phyloP scores from a whole-genome alignment of 2,888 invertebrate genomes.

The Hermodice carunculata region DNA sequence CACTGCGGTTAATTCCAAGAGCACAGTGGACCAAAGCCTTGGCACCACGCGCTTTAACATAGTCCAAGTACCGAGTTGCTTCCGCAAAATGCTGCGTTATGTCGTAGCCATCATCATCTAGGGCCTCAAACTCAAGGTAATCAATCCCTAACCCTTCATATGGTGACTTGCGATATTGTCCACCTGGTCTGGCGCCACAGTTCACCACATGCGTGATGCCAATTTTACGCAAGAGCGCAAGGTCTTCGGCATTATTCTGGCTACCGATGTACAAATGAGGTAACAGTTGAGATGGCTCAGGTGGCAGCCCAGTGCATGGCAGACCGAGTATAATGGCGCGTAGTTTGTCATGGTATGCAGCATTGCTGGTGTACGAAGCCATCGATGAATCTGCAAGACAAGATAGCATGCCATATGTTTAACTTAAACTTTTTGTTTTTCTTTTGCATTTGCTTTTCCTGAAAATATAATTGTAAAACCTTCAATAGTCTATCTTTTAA shows the following conservation, averaged over 20 bases:
- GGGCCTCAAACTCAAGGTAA: conserved; percentile 40
- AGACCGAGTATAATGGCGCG: conserved; percentile 39
- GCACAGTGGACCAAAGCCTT: conserved; percentile 43
- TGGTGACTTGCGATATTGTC: conserved; percentile 28
- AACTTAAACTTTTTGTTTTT: too few relatives aligned
- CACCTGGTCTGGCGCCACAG: conserved; percentile 42
- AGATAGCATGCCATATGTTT: too few relatives aligned
- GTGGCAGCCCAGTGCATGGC: conserved; percentile 35
- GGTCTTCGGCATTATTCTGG: conserved; percentile 40
- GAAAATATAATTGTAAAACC: too few relatives aligned
- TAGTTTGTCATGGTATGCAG: conserved; percentile 36
- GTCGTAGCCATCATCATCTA: conserved; percentile 42
- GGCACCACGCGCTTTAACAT: conserved; percentile 23
- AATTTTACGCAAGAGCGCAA: conserved; percentile 28
- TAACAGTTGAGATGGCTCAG: conserved; percentile 34
- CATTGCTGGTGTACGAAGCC: too few relatives aligned
- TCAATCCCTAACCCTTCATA: conserved; percentile 41
- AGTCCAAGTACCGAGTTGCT: conserved; percentile 36
- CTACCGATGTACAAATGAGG: conserved; percentile 40
- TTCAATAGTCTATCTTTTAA: too few relatives aligned
- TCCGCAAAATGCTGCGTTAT: conserved; percentile 41
- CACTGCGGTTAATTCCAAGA: conserved; percentile 44
- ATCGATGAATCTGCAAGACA: too few relatives aligned
- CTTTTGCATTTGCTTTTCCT: too few relatives aligned
- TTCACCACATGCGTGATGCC: conserved; percentile 44